phyloP scores from a whole-genome alignment of 1,140 invertebrate species.

The Whitmania pigra region DNA sequence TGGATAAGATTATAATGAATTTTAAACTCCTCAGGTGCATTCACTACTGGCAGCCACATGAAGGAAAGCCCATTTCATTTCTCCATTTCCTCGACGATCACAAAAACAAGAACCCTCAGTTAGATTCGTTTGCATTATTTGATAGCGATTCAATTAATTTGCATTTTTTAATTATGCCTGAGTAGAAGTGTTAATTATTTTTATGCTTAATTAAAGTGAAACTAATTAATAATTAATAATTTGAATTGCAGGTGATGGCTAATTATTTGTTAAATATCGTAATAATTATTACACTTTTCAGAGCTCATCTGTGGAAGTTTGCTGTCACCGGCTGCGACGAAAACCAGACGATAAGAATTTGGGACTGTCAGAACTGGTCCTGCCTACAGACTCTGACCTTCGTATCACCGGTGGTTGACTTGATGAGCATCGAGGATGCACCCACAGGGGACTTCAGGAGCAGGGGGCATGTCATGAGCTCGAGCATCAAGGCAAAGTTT shows the following conservation, averaged over 20 bases:
- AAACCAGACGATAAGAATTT: slow-evolving; percentile 79
- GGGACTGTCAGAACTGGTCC: slow-evolving; percentile 83
- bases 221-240: too few relatives aligned
- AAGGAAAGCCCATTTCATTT: slow-evolving; percentile 65
- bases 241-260: too few relatives aligned
- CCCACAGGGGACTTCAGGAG: not conserved
- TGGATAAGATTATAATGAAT: not conserved
- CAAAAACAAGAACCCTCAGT: slow-evolving; percentile 66
- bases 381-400: slow-evolving; percentile 69
- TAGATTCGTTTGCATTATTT: slow-evolving; percentile 42
- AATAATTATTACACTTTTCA: slow-evolving; percentile 32
- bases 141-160: too few relatives aligned
- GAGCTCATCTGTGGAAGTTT: slow-evolving; percentile 81
- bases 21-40: slow-evolving; percentile 50
- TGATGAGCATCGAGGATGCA: not conserved
- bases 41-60: slow-evolving; percentile 80
- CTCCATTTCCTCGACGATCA: slow-evolving; percentile 85
- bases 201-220: too few relatives aligned
- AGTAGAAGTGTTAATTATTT: too few relatives aligned
- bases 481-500: slow-evolving; percentile 59
- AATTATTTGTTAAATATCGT: too few relatives aligned
- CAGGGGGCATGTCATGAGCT: slow-evolving; percentile 27
- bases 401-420: slow-evolving; percentile 25
- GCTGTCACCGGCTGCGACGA: slow-evolving; percentile 75
- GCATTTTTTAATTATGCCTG: too few relatives aligned